phyloP scores from a whole-genome alignment of 1,140 invertebrate genomes.

The Drosophila mauritiana region DNA sequence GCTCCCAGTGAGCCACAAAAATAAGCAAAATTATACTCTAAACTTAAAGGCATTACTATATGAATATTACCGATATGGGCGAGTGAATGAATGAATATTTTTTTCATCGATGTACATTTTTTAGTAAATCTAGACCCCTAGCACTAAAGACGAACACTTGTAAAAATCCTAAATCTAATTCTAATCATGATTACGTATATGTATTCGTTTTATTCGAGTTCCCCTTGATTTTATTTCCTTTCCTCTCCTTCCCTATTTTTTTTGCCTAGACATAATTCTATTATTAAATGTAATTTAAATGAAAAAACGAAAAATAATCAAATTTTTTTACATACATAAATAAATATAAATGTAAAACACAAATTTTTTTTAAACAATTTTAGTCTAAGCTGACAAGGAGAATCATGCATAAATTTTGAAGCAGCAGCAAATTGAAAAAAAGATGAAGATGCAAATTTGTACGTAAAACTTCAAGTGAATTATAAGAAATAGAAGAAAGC shows the following conservation, averaged over 20 bases:
- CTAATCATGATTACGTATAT: conserved; percentile 24
- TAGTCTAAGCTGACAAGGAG: conserved; percentile 47
- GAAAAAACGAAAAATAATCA: conserved; percentile 67
- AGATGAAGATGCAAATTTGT: conserved; percentile 61
- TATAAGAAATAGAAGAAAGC: conserved; percentile 35
- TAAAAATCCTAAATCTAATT: conserved; percentile 34
- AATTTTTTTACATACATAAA: conserved; percentile 82
- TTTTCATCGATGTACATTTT: conserved; percentile 49
- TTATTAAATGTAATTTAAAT: conserved; percentile 75
- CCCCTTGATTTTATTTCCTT: conserved; percentile 35
- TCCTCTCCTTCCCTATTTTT: conserved; percentile 35
- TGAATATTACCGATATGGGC: conserved; percentile 34
- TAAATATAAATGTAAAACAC: conserved; percentile 78
- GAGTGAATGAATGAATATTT: conserved; percentile 33
- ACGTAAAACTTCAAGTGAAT: conserved; percentile 73
- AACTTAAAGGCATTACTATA: conserved; percentile 35
- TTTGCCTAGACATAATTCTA: conserved; percentile 71
- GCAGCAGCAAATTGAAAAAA: conserved; percentile 14
- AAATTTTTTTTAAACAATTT: conserved; percentile 71
- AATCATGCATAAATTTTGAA: conserved; percentile 34
- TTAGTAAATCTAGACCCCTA: conserved; percentile 44
- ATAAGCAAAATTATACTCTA: conserved; percentile 59
- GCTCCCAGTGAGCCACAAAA: conserved; percentile 52
- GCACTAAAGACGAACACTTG: conserved; percentile 49
- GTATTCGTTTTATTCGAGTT: conserved; percentile 7